Evolutionary conservation across 1,140 invertebrate genomes (phyloP).

Genomic region (Neuroterus valhalla): DNA sequence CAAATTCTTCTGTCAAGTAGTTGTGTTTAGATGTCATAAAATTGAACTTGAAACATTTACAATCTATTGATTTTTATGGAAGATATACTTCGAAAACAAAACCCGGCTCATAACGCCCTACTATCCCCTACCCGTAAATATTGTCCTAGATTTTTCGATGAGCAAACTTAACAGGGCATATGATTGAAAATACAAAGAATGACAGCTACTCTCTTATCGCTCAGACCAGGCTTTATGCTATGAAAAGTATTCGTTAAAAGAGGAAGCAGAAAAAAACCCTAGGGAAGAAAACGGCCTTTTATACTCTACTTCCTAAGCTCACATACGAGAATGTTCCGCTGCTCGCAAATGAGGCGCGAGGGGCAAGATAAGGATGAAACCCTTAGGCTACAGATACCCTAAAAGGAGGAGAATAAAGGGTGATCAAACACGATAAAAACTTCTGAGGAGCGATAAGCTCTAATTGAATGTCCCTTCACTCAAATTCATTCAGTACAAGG

Average conservation of each 20-base stretch:
- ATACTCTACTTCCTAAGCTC: conserved; percentile 7
- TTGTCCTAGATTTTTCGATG: neutral
- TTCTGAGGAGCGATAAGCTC: conserved; percentile 51
- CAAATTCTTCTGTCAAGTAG: too few species aligned
- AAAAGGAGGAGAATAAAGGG: conserved; percentile 49
- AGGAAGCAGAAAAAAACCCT: conserved; percentile 5
- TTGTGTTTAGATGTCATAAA: too few species aligned
- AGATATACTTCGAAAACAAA: too few species aligned
- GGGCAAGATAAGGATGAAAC: conserved; percentile 48
- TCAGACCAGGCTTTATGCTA: neutral
- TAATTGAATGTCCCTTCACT: conserved; percentile 54
- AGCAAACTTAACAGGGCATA: conserved; percentile 18
- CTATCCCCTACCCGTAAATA: neutral
- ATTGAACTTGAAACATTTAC: too few species aligned
- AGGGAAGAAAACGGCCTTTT: conserved; percentile 6
- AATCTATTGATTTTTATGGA: too few species aligned
- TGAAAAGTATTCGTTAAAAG: neutral
- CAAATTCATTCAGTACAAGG: conserved; percentile 17
- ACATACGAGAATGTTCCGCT: conserved; percentile 22
- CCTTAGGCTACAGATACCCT: conserved; percentile 39
- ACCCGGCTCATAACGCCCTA: neutral
- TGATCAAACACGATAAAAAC: conserved; percentile 57
- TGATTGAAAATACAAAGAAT: conserved; percentile 26
- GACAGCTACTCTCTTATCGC: conserved; percentile 20
- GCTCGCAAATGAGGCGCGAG: conserved; percentile 57